phyloP scores from a whole-genome alignment of 1,140 invertebrate genomes.

The Lepidurus apus region DNA sequence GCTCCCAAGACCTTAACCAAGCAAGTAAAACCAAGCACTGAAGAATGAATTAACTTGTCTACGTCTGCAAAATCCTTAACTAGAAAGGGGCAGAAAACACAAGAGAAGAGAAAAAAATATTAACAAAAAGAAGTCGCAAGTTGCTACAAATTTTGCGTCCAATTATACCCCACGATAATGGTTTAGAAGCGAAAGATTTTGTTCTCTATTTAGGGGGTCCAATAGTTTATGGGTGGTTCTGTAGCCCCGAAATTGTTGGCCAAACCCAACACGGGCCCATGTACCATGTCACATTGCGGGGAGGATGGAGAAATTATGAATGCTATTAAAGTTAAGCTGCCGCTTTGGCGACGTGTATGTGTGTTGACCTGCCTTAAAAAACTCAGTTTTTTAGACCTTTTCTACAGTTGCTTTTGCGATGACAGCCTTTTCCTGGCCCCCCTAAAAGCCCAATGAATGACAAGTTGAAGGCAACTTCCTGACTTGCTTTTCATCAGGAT shows the following conservation, averaged over 20 bases:
- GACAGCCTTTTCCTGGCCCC: not conserved
- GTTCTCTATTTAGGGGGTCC: not conserved
- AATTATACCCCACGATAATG: not conserved
- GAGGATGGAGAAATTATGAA: conserved; percentile 15
- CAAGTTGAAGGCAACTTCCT: conserved; percentile 14
- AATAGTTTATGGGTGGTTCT: not conserved
- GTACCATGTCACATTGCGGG: conserved; percentile 1
- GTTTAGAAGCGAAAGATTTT: not conserved
- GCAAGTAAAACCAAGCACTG: not conserved
- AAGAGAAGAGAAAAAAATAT: not conserved
- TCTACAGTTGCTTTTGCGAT: not conserved
- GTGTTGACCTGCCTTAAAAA: not conserved
- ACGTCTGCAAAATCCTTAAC: not conserved
- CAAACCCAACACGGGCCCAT: not conserved
- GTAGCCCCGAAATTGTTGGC: not conserved
- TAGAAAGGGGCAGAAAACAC: not conserved
- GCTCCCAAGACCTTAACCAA: not conserved
- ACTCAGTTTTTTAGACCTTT: not conserved
- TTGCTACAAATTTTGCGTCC: not conserved
- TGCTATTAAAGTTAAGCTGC: not conserved
- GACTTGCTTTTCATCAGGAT: not conserved
- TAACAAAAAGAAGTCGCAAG: not conserved
- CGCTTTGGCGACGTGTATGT: not conserved
- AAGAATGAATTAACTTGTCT: not conserved
- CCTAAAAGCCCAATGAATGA: not conserved